Percentiles rank a stretch among this genome's conserved stretches.
These are phyloP conservation scores for Prietella phreatophila DNA, from an alignment of 2,113 vertebrate genomes.

Conservation along the genomic window DNA sequence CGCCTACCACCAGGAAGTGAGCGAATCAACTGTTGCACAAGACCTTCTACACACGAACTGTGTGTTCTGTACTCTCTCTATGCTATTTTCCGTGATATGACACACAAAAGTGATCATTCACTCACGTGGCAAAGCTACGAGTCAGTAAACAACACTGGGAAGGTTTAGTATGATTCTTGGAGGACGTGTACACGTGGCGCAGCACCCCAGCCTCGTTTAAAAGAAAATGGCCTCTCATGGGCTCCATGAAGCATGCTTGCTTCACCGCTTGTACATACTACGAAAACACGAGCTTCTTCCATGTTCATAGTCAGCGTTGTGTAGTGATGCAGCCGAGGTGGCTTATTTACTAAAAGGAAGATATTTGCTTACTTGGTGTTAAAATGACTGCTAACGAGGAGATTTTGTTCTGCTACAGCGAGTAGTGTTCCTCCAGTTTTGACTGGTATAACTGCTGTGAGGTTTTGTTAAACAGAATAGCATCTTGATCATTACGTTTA, in stretches of 20 bases:
- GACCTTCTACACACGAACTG: slow-evolving; percentile 17
- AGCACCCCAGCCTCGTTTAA: slow-evolving; percentile 30
- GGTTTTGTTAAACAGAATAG: neutral
- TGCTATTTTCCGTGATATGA: slow-evolving; percentile 17
- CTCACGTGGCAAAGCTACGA: slow-evolving; percentile 23
- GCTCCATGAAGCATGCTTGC: slow-evolving; percentile 11
- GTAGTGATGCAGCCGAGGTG: neutral
- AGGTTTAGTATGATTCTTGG: slow-evolving; percentile 6
- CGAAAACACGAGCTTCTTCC: neutral
- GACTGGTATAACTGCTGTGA: no score
- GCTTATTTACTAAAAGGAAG: neutral
- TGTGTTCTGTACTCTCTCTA: slow-evolving; percentile 4
- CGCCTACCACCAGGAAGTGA: slow-evolving; percentile 54
- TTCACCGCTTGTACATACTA: neutral
- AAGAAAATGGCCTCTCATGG: slow-evolving; percentile 51
- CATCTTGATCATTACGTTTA: neutral
- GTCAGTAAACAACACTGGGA: slow-evolving; percentile 11
- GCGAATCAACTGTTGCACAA: slow-evolving; percentile 53
- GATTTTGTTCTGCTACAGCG: neutral
- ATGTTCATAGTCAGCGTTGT: neutral
- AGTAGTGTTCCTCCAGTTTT: neutral
- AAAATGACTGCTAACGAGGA: neutral
- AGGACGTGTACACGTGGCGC: slow-evolving; percentile 54
- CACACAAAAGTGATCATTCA: slow-evolving; percentile 10
- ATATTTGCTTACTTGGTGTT: neutral